These are phyloP conservation scores for Hypomecis atomaria DNA, from an alignment of 2,888 invertebrate species.

Conservation along the genomic window DNA sequence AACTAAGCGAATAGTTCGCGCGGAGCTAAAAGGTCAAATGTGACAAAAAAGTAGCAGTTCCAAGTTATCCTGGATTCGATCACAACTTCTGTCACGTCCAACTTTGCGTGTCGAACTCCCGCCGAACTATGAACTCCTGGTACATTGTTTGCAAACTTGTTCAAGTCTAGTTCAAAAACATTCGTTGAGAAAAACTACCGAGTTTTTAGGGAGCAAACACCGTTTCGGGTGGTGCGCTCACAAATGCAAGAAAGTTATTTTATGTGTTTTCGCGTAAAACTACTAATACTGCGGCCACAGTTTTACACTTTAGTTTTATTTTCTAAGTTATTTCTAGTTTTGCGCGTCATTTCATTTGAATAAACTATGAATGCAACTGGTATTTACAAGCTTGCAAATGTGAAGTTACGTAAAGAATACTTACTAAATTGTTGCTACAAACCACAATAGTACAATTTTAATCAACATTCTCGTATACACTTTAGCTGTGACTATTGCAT, in stretches of 20 bases:
- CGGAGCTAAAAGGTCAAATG: constrained; percentile 23
- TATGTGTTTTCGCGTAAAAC: constrained; percentile 5
- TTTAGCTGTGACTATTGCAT: not conserved
- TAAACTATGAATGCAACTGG: too few relatives aligned
- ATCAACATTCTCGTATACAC: not conserved
- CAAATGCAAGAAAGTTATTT: constrained; percentile 8
- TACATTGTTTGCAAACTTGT: constrained; percentile 41
- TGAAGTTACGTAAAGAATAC: too few relatives aligned
- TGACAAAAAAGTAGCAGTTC: constrained; percentile 21
- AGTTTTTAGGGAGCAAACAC: constrained; percentile 27
- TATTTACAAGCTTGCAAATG: too few relatives aligned
- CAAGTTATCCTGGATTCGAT: constrained; percentile 33
- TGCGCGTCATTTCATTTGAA: too few relatives aligned
- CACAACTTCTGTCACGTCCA: constrained; percentile 38
- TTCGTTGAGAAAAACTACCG: constrained; percentile 23
- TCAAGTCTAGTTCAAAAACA: constrained; percentile 16
- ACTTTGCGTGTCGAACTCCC: constrained; percentile 38
- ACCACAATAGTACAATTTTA: too few relatives aligned
- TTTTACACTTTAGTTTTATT: not conserved
- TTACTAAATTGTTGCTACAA: too few relatives aligned
- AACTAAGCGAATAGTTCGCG: constrained; percentile 3
- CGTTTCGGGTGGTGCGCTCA: constrained; percentile 5
- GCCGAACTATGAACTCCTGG: constrained; percentile 36
- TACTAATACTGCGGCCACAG: not conserved
- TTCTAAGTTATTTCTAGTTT: too few relatives aligned